Evolutionary conservation across 2,797 vertebrate species (phyloP).

Genomic region (Anableps anableps): DNA sequence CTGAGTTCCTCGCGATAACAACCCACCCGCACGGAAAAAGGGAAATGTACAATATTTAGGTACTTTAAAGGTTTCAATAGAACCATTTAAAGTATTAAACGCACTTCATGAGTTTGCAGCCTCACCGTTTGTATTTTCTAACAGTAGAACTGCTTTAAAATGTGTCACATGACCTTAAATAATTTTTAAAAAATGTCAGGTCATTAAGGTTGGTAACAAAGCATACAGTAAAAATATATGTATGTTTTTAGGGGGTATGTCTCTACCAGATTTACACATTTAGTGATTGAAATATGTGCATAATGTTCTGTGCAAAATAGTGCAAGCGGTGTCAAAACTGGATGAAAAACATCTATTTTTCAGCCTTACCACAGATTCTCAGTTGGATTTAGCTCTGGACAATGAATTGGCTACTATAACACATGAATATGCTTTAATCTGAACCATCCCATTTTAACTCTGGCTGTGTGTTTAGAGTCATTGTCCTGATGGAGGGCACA

Average conservation of each 20-base stretch:
- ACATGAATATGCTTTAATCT: background rate
- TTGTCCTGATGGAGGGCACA: background rate
- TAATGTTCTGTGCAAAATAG: background rate
- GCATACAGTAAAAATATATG: background rate
- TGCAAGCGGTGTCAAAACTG: background rate
- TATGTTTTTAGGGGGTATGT: background rate
- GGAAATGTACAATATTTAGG: conserved; percentile 5
- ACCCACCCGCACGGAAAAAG: conserved; percentile 36
- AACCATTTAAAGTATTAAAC: background rate
- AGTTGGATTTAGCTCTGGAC: background rate
- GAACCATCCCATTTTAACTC: background rate
- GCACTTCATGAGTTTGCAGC: background rate
- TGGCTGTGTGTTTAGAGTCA: background rate
- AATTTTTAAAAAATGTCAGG: background rate
- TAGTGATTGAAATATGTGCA: background rate
- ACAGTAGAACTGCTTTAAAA: background rate
- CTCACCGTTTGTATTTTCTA: background rate
- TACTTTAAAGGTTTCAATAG: conserved; percentile 29
- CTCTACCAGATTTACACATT: background rate
- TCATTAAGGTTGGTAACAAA: background rate
- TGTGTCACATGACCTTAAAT: background rate
- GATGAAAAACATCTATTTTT: background rate
- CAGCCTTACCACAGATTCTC: background rate
- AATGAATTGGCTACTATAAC: background rate
- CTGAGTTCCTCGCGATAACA: conserved; percentile 79